Base-by-base conservation (phyloP, 37 sponge, comb jelly and placozoan genomes). In the Halichondria panicea region DNA sequence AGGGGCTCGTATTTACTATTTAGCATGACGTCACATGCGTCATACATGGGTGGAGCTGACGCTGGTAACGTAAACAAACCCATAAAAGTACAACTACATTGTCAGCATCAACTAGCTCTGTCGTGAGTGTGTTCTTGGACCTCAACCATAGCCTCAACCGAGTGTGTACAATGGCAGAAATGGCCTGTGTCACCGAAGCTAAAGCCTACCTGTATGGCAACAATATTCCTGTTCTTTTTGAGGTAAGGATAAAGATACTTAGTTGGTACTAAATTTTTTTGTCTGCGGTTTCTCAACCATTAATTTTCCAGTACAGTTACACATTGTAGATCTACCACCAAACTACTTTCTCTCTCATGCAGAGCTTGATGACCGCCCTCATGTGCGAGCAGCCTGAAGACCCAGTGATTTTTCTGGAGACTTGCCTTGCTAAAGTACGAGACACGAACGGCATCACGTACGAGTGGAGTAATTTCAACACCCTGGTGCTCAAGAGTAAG, bases 301-400 rank as follows among this genome's bases (percentile, higher is more conserved):
- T 58, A 22, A 58, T 58, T 58, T n/a, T n/a, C 25, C 12, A 58
- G 6, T 58, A 58, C 8, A 25, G n/a, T n/a, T 58, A 58, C 15
- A 2, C 32, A 71, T 11, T 31, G 0, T 66, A 25, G 9, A 11
- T 4, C 9, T 8, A 30, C 2, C 19, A 36, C 62, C 43, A 35
- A 33, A 36, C 40, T 11, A 15, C 15, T 22, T 61, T n/a, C 19
- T 54, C 0, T 43, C n/a, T 62, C 30, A n/a, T 50, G 28, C 46
- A 89, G 90, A 86, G 90, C 45, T 43, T 89, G 30, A 43, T 89
- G 43, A 57, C 90, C 1, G 90, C 69, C 6, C 59, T 89, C 54
- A 79, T 85, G 87, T 56, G 46, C 52, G 67, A 82, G 19, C 48
- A 78, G 35, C 90, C 90, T n/a, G 66, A 56, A 13, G 70, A 89